Evolutionary conservation across 2,113 vertebrate genomes (phyloP).

Genomic region (Morone chrysops): DNA sequence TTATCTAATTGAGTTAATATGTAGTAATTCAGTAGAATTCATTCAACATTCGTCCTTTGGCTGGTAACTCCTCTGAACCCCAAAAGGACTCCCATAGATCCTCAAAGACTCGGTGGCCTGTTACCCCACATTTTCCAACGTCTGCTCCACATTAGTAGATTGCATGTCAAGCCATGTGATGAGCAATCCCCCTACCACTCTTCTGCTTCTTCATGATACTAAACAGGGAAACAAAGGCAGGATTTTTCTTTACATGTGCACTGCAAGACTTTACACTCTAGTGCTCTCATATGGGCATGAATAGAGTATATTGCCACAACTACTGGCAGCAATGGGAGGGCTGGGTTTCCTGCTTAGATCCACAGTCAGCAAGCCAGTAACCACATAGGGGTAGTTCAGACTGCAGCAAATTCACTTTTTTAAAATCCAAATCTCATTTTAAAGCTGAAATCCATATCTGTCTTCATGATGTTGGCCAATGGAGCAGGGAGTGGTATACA

Average conservation of each 20-base stretch:
- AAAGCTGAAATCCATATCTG: background rate
- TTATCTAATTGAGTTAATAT: background rate
- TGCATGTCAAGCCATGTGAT: background rate
- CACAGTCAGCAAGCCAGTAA: background rate
- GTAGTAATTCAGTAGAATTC: background rate
- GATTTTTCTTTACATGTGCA: background rate
- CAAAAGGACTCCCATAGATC: background rate
- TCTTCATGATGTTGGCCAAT: background rate
- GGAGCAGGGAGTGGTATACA: background rate
- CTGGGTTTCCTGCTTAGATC: conserved; percentile 7
- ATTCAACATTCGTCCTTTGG: background rate
- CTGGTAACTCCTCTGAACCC: background rate
- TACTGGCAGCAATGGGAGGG: background rate
- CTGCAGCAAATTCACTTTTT: background rate
- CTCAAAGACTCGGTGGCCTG: background rate
- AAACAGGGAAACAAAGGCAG: background rate
- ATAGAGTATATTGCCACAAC: background rate
- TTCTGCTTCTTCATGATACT: background rate
- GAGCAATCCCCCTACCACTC: background rate
- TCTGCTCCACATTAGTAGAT: background rate
- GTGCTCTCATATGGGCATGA: conserved; percentile 5
- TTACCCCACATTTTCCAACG: background rate
- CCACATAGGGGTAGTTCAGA: conserved; percentile 1
- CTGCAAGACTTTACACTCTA: conserved; percentile 2
- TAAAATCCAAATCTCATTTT: background rate